phyloP scores from a whole-genome alignment of 2,113 vertebrate genomes.

The Leptodactylus fuscus region DNA sequence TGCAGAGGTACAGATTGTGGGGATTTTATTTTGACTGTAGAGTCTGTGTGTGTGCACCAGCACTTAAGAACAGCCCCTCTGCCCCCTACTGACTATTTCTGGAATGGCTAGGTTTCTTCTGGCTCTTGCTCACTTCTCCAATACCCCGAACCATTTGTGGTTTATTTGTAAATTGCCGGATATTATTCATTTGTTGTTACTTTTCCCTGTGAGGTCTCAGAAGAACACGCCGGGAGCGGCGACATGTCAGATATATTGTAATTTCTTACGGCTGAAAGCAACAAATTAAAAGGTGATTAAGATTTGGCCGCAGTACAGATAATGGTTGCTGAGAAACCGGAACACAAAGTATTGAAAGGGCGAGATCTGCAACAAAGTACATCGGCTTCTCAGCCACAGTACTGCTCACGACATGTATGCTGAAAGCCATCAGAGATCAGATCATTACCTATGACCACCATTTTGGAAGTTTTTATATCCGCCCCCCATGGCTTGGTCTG shows the following conservation, averaged over 20 bases:
- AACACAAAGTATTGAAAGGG: neutral
- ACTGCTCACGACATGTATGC: neutral
- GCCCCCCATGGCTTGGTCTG: neutral
- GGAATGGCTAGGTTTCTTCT: neutral
- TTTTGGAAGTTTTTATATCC: neutral
- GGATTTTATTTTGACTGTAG: neutral
- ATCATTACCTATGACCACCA: neutral
- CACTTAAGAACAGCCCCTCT: neutral
- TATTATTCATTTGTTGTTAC: neutral
- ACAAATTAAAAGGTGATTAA: neutral
- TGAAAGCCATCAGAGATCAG: neutral
- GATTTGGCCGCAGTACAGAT: slow-evolving; percentile 6
- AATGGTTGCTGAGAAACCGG: neutral
- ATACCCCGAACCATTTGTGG: neutral
- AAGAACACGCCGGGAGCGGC: neutral
- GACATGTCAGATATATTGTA: slow-evolving; percentile 1
- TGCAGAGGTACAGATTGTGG: neutral
- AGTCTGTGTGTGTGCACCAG: neutral
- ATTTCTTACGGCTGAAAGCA: neutral
- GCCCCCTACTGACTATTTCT: neutral
- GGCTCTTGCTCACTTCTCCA: neutral
- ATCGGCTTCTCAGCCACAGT: too few species aligned
- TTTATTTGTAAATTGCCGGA: neutral
- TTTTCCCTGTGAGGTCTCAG: neutral
- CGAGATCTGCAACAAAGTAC: neutral